Conservation (phyloP, 2,113 vertebrate genomes). For the Scolopax mira region DNA sequence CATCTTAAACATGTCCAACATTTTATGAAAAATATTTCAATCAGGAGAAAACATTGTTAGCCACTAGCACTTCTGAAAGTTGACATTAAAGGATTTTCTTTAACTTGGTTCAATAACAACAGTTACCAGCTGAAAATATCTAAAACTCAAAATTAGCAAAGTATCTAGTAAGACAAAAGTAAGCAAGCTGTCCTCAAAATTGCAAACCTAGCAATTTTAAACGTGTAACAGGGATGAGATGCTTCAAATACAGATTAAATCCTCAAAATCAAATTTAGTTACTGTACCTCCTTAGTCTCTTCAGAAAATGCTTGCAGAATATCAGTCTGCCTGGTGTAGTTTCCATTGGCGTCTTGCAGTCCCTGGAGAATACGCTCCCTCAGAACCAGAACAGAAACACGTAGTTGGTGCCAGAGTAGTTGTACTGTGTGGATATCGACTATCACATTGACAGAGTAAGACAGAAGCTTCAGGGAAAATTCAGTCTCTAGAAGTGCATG, state of each 20-base stretch:
- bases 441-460: constrained; percentile 97
- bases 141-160: background rate
- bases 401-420: constrained; percentile 96
- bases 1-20: background rate
- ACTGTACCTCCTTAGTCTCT: constrained; percentile 88
- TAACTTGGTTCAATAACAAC: background rate
- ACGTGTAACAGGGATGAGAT: background rate
- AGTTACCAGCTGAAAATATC: background rate
- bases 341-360: constrained; percentile 98
- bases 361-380: constrained; percentile 96
- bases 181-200: background rate
- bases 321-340: constrained; percentile 95
- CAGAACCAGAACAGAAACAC: constrained; percentile 96
- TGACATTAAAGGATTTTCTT: background rate
- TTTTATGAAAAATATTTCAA: background rate
- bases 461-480: constrained; percentile 96
- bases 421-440: constrained; percentile 94
- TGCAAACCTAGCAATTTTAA: background rate
- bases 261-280: background rate
- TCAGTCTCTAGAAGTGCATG: constrained; percentile 97
- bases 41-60: background rate
- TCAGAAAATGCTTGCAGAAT: constrained; percentile 96
- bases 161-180: background rate
- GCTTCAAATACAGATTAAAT: background rate
- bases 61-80: background rate